Base-by-base conservation (phyloP, 2,113 vertebrate species). In the Pteruthius melanotis region DNA sequence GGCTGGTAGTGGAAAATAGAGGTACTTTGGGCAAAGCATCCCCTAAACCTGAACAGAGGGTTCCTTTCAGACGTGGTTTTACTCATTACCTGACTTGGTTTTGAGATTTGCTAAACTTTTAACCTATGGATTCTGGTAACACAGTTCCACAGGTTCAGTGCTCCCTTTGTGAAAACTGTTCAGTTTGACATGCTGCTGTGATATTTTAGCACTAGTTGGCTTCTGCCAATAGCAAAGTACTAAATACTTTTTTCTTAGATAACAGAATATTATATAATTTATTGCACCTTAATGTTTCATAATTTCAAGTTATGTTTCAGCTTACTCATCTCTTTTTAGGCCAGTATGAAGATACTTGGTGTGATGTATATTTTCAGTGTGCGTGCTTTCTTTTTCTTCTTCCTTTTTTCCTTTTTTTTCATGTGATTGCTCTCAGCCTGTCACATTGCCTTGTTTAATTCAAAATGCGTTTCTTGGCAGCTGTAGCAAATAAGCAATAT, bases 401-500 rank as follows among this genome's bases (percentile, higher is more conserved):
- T 42, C 2, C 19, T 50, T 31, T n/a, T 11, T 13, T 11, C 2
- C 6, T 10, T 15, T 69, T 92, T 86, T 87, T 68, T 45, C 11
- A 90, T 93, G 77, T 92, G 92, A 96, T 96, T 96, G 80, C 90
- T 92, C 81, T 90, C 83, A 96, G 81, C 92, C 95, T 94, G 94
- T 96, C 95, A 96, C 83, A 71, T 79, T 0, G n/a, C 83, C 83
- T 83, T 90, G 85, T 93, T 93, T 94, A 96, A 97, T 96, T 95
- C 94, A 93, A 96, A 94, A 94, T 0, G 23, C 87, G 19, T 83
- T 95, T 96, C 94, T 96, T 97, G 96, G 95, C 95, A 97, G 94
- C 94, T 93, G 87, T 94, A 91, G 92, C 83, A 96, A 95, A 97
- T 97, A 96, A 89, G 93, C 72, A 94, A 93, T 96, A 96, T 94